phyloP scores from a whole-genome alignment of 2,888 invertebrate genomes.

The Venusia cambrica region DNA sequence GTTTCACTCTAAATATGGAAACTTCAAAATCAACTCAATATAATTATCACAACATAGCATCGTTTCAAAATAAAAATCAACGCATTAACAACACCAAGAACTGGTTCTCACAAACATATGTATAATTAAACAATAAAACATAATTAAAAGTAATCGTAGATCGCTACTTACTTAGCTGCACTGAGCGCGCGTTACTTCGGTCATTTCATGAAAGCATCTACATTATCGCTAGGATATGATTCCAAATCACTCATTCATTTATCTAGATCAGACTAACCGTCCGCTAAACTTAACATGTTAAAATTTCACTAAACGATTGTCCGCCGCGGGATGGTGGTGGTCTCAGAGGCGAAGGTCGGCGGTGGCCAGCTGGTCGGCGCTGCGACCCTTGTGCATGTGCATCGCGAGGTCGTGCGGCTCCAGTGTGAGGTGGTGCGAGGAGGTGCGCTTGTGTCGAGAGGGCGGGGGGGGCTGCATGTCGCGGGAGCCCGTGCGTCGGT shows the following conservation, averaged over 20 bases:
- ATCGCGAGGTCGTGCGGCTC: constrained; percentile 62
- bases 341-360: constrained; percentile 46
- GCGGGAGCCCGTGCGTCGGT: constrained; percentile 82
- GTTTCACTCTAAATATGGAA: constrained; percentile 14
- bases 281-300: constrained; percentile 35
- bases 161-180: constrained; percentile 34
- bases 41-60: constrained; percentile 28
- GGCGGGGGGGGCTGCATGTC: constrained; percentile 64
- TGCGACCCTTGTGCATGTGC: constrained; percentile 65
- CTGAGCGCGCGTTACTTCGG: constrained; percentile 23
- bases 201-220: constrained; percentile 49
- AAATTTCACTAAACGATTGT: constrained; percentile 43
- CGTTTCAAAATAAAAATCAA: constrained; percentile 17
- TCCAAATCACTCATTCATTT: constrained; percentile 65
- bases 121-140: constrained; percentile 6
- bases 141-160: constrained; percentile 23
- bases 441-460: constrained; percentile 70
- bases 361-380: constrained; percentile 62
- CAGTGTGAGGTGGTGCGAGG: constrained; percentile 72
- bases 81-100: constrained; percentile 10
- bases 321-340: constrained; percentile 5
- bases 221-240: constrained; percentile 71
- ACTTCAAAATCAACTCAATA: constrained; percentile 21
- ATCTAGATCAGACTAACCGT: constrained; percentile 38
- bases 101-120: constrained; percentile 10